Base-by-base conservation (phyloP, 2,113 vertebrate genomes). In the Dicaeum eximium region DNA sequence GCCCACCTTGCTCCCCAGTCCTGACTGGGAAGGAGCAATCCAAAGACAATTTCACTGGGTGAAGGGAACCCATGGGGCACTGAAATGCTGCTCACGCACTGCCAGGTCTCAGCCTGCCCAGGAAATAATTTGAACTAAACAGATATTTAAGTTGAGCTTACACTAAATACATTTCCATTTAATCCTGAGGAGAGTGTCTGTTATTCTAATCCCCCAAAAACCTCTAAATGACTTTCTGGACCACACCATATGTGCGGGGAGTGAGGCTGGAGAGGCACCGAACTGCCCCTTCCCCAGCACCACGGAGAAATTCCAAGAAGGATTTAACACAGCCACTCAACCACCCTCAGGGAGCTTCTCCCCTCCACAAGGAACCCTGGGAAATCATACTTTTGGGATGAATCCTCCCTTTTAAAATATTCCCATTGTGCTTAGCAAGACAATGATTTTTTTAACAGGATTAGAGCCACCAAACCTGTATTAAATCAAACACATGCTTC, bases 151-250 rank as follows among this genome's bases (percentile, higher is more conserved):
- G 15, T 61, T n/a, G 13, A 20, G 31, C 25, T 94, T 70, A 75
- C 61, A 11, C 40, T 69, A 7, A 74, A 78, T 54, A 90, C 81
- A 61, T 37, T 42, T 54, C 61, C 12, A 13, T 11, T 57, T 93
- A 89, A 95, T 86, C 80, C 67, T 7, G 4, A 37, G n/a, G 71
- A 58, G 23, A 50, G 38, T 1, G 6, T 58, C 87, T 10, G 0
- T 71, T 77, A 83, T 54, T 94, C 58, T 70, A 91, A 94, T 71
- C 65, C 65, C 35, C 40, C 16, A 3, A 86, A 84, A 86, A 79
- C 38, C 89, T 40, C 84, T 42, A 15, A 62, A 78, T 58, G 11
- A 80, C 77, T 91, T 70, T 70, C 44, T 15, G 60, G 77, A 54
- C 30, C 1, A 5, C 67, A 37, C 19, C 42, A 21, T 22, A 28